Conservation (phyloP, 2,797 vertebrate genomes). For the Chelon labrosus region DNA sequence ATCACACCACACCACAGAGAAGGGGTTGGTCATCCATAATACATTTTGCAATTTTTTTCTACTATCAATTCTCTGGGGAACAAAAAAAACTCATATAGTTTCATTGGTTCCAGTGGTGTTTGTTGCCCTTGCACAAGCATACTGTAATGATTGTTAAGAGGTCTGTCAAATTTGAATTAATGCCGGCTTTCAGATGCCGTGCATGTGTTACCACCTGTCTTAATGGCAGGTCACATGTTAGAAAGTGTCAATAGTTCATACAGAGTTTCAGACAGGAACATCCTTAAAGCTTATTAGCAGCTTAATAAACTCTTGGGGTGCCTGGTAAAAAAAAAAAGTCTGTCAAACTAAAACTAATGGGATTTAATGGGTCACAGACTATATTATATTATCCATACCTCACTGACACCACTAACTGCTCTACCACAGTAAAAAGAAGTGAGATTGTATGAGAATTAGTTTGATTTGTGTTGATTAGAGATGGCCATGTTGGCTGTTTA, state of each 20-base stretch:
- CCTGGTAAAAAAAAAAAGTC: neutral
- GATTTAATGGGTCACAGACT: neutral
- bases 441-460: neutral
- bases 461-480: neutral
- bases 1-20: constrained; percentile 3
- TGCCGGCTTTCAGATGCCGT: too few relatives aligned
- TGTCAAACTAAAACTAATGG: neutral
- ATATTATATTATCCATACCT: neutral
- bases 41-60: neutral
- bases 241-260: neutral
- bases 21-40: constrained; percentile 15
- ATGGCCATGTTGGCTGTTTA: neutral
- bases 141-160: neutral
- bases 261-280: neutral
- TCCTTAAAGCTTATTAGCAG: too few relatives aligned
- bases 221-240: neutral
- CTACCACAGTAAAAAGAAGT: neutral
- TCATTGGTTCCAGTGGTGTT: neutral
- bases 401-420: constrained; percentile 8
- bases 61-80: neutral
- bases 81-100: neutral
- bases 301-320: neutral
- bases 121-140: neutral
- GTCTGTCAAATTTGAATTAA: constrained; percentile 1
- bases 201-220: neutral